Base-by-base conservation (phyloP, 2,797 vertebrate species). In the Sciaenops ocellatus region DNA sequence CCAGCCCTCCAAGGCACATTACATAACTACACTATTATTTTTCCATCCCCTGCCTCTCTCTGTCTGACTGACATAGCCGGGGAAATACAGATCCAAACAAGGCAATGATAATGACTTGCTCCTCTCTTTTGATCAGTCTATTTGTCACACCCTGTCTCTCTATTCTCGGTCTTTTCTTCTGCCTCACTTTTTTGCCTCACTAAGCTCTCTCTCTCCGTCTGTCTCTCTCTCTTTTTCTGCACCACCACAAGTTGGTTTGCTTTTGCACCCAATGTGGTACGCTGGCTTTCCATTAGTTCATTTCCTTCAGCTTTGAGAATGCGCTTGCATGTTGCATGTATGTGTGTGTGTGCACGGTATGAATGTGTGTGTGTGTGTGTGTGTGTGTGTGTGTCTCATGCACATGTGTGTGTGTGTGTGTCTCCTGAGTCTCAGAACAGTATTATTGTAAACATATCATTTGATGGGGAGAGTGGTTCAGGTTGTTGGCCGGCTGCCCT, bases 361-460 rank as follows among this genome's bases (percentile, higher is more conserved):
- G 46, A 60, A 44, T 22, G 26, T 57, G 42, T 64, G 60, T 46
- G 9, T 52, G 24, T 48, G 9, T 56, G 52, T 17, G 46, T 51
- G 64, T 69, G 41, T 72, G 51, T 16, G 59, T 46, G 60, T 47
- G 15, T 63, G 2, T 67, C 56, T 34, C 51, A 51, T 72, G 83
- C 63, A 67, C 76, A 69, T 80, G 76, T 89, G 86, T 68, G 70
- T 89, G 70, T 89, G 86, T 68, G 70, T 84, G 84, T 87, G 90
- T 92, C 89, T 93, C 91, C 84, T 48, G 83, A 93, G 92, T 90
- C 89, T 89, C 88, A 87, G 91, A 92, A 88, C 92, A 92, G 91
- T 93, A 95, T 95, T 95, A 95, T 95, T 95, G 94, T 95, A 95
- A 96, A 96, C 94, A 95, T 95, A 93, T 95, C 91, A 95, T 95